Evolutionary conservation across 2,888 invertebrate species (phyloP).

Genomic region (Laothoe populi): DNA sequence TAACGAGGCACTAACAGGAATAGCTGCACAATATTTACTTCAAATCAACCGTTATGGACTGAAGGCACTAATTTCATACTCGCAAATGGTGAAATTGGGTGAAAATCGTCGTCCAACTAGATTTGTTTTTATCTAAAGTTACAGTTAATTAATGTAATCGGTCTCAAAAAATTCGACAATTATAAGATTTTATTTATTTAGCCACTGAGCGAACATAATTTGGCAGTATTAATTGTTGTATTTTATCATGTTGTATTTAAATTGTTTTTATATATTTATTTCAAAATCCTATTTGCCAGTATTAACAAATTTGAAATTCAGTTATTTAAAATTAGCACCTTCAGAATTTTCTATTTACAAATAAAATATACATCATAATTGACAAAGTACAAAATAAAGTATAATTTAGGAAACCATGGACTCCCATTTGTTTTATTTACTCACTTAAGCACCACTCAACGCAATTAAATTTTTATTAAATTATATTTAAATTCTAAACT

Average conservation of each 20-base stretch:
- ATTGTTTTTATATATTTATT: background rate
- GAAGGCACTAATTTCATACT: constrained; percentile 14
- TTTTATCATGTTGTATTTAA: background rate
- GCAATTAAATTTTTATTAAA: background rate
- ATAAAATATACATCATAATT: constrained; percentile 14
- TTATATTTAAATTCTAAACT: background rate
- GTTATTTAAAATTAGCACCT: background rate
- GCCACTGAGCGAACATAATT: too few relatives aligned
- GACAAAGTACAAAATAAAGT: constrained; percentile 13
- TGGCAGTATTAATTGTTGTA: too few relatives aligned
- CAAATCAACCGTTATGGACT: background rate
- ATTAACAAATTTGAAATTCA: background rate
- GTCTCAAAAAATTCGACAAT: too few relatives aligned
- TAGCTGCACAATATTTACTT: constrained; percentile 8
- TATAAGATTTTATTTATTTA: too few relatives aligned
- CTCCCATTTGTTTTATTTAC: constrained; percentile 15
- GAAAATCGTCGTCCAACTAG: too few relatives aligned
- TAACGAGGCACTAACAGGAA: constrained; percentile 12
- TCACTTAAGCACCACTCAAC: constrained; percentile 4
- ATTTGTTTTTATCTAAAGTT: too few relatives aligned
- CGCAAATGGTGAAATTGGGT: too few relatives aligned
- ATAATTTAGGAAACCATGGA: constrained; percentile 5
- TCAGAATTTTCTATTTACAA: constrained; percentile 2
- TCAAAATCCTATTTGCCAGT: background rate
- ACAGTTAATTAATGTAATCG: too few relatives aligned